phyloP scores from a whole-genome alignment of 2,888 invertebrate genomes.

The Agonum fuliginosum region DNA sequence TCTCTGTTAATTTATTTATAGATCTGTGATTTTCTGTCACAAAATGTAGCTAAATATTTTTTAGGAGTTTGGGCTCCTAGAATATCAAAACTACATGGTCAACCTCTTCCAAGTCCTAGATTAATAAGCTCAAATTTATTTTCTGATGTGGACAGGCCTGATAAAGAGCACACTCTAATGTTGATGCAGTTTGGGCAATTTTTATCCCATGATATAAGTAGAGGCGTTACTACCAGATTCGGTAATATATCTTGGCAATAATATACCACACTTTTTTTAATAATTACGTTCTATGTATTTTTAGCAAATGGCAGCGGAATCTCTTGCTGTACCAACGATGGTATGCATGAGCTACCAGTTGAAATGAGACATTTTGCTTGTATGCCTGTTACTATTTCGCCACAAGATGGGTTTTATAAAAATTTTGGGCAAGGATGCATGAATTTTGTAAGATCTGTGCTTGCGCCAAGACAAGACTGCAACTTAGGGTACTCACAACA shows the following conservation, averaged over 20 bases:
- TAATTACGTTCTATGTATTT: slow-evolving; percentile 57
- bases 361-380: slow-evolving; percentile 81
- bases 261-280: not conserved
- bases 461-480: slow-evolving; percentile 81
- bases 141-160: slow-evolving; percentile 77
- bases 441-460: slow-evolving; percentile 82
- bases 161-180: slow-evolving; percentile 79
- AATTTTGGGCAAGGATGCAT: slow-evolving; percentile 79
- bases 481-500: slow-evolving; percentile 83
- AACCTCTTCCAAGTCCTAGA: slow-evolving; percentile 80
- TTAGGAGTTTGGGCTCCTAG: slow-evolving; percentile 78
- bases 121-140: slow-evolving; percentile 80
- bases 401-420: slow-evolving; percentile 78
- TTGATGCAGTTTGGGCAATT: slow-evolving; percentile 90
- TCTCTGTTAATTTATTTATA: too few species aligned
- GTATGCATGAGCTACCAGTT: slow-evolving; percentile 73
- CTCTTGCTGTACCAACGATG: slow-evolving; percentile 82
- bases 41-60: slow-evolving; percentile 63
- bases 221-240: slow-evolving; percentile 81
- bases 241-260: slow-evolving; percentile 73
- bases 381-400: slow-evolving; percentile 78
- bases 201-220: slow-evolving; percentile 83
- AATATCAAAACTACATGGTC: slow-evolving; percentile 74
- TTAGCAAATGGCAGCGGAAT: slow-evolving; percentile 82
- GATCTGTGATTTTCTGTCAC: too few species aligned